phyloP scores from a whole-genome alignment of 92 coral and sea anemone species.

The Diadumene lineata region DNA sequence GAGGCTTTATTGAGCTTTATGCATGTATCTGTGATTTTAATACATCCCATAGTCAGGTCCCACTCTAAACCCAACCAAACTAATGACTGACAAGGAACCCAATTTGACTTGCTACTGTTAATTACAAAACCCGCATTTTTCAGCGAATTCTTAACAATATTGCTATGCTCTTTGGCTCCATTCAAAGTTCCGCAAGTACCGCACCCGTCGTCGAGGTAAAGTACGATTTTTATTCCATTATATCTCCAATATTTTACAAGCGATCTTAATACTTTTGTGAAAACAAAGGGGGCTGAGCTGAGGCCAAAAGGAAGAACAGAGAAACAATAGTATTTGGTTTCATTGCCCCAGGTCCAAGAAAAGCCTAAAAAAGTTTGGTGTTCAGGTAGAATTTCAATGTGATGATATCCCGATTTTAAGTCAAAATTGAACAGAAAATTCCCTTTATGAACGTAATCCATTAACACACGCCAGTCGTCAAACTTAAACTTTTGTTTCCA shows the following conservation, averaged over 20 bases:
- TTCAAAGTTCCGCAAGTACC: constrained; percentile 16
- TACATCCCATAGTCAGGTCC: constrained; percentile 17
- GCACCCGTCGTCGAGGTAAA: constrained; percentile 45
- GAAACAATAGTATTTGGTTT: constrained; percentile 41
- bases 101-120: constrained; percentile 34
- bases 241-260: constrained; percentile 40
- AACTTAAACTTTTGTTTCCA: constrained; percentile 50
- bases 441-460: not conserved
- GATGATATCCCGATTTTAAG: constrained; percentile 51
- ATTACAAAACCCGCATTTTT: constrained; percentile 37
- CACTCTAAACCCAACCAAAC: constrained; percentile 47
- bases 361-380: constrained; percentile 54
- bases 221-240: constrained; percentile 30
- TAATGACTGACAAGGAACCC: constrained; percentile 38
- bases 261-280: constrained; percentile 50
- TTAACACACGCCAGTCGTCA: constrained; percentile 45
- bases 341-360: constrained; percentile 33
- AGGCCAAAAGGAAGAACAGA: constrained; percentile 49
- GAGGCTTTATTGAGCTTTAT: constrained; percentile 28
- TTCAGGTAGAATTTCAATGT: constrained; percentile 53
- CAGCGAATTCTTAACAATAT: constrained; percentile 24
- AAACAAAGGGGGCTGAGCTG: constrained; percentile 52
- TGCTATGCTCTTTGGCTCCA: constrained; percentile 13
- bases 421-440: constrained; percentile 49
- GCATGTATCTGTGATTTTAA: constrained; percentile 3